Conservation (phyloP, 2,113 vertebrate species). For the Gavialis gangeticus region DNA sequence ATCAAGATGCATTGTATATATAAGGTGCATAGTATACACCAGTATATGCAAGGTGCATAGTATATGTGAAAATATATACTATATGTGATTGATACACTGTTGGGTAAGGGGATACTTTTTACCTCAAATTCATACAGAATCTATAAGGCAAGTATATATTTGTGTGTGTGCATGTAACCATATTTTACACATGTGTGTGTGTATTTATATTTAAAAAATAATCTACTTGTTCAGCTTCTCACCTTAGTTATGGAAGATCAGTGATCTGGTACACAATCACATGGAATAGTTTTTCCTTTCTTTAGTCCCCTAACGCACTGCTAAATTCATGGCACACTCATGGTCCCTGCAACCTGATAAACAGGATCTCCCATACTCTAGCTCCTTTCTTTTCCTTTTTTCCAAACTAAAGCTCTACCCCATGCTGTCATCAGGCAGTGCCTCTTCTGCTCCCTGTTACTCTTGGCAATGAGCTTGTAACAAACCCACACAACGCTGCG, state of each 20-base stretch:
- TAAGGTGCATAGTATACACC: too few species aligned
- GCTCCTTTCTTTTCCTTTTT: neutral
- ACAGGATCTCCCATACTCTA: neutral
- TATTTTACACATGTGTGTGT: neutral
- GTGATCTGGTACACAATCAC: neutral
- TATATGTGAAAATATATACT: too few species aligned
- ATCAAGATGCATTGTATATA: too few species aligned
- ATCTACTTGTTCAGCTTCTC: neutral
- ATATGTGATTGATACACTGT: neutral
- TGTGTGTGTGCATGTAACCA: too few species aligned
- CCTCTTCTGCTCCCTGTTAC: neutral
- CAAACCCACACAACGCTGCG: neutral
- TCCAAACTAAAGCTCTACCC: fast-evolving
- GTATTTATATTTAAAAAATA: too few species aligned
- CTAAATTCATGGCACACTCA: neutral
- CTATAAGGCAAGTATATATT: neutral
- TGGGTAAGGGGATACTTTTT: neutral
- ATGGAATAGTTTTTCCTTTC: fast-evolving
- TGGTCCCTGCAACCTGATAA: neutral
- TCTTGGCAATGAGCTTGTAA: neutral
- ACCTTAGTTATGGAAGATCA: neutral
- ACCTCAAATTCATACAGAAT: neutral
- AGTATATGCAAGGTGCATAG: too few species aligned
- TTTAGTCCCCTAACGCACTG: neutral
- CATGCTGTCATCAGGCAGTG: neutral